Base-by-base conservation (phyloP, 2,797 vertebrate species). In the Sebastes jordani region DNA sequence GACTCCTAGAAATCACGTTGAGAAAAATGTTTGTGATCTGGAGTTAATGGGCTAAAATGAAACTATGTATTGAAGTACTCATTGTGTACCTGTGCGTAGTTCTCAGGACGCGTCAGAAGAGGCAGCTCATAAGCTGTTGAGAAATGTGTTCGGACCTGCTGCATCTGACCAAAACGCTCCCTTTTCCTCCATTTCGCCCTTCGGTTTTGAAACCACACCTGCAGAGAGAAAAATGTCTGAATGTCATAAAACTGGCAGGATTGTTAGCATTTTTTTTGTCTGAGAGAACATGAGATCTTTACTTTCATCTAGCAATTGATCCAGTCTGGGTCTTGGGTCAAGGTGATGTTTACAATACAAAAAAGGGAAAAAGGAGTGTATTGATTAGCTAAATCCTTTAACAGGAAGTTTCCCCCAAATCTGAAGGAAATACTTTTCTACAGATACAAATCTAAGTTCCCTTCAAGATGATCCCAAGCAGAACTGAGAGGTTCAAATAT, bases 181-280 rank as follows among this genome's bases (percentile, higher is more conserved):
- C 99, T 92, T 95, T 99, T 99, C 81, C 98, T 97, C 99, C 99
- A 99, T 78, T 99, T 99, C 0, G 98, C 99, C 87, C 99, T 92
- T 29, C 99, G 96, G 91, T 99, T 99, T 95, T 99, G 99, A 93
- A 99, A 99, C 99, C 99, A 99, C 32, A 99, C 99, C 99, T 99
- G 90, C 30, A 68, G 63, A 74, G 59, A 18, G 46, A 78, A 70
- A 81, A 81, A 52, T 2, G 14, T 27, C 22, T 29, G 27, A 74
- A n/a, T 52, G 62, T 85, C 72, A 77, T 14, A 6, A 65, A 80
- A 55, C 22, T 20, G 29, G 32, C 59, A 32, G 11, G 22, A 42
- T 52, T 1, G 4, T 66, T 30, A 30, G 9, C 0, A 16, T 25
- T 63, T 59, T 23, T 61, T 23, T 46, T 34, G 14, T 75, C 27